A percentile compares a stretch with the other conserved stretches of the same genome.
Evolutionary conservation across 2,113 vertebrate species (phyloP).

Genomic region (Rhinolophus ferrumequinum): DNA sequence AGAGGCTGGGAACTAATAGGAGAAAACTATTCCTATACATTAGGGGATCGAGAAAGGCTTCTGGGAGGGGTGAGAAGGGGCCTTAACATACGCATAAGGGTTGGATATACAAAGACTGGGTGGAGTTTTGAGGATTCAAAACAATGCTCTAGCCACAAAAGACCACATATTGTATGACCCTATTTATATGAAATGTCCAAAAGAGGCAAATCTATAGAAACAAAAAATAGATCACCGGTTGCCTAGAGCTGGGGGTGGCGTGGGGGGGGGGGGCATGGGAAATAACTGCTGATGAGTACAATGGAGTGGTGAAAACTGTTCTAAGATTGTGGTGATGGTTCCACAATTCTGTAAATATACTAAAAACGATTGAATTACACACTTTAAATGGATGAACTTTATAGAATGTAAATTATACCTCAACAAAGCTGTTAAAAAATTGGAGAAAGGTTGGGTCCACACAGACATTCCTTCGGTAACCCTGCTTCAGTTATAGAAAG

Average conservation of each 20-base stretch:
- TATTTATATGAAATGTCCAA: constrained; percentile 4
- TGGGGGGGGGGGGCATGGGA: neutral
- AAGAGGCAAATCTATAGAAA: constrained; percentile 10
- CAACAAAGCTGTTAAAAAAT: constrained; percentile 20
- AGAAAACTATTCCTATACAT: neutral
- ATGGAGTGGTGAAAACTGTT: neutral
- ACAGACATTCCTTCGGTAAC: neutral
- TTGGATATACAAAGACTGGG: neutral
- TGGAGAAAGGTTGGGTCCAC: neutral
- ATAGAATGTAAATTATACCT: neutral
- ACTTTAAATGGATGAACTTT: neutral
- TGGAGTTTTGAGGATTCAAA: neutral
- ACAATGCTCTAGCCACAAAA: neutral
- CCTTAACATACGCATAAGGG: neutral
- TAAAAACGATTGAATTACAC: neutral
- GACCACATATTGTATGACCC: neutral
- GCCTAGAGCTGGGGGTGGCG: neutral
- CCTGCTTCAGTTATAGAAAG: neutral
- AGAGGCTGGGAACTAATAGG: neutral
- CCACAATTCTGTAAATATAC: neutral
- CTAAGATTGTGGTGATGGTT: neutral
- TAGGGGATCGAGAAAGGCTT: neutral
- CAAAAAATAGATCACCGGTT: neutral
- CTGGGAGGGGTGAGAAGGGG: neutral
- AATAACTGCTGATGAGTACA: neutral